Evolutionary conservation across 2,888 invertebrate species (phyloP).

Genomic region (Eugnorisma glareosa): DNA sequence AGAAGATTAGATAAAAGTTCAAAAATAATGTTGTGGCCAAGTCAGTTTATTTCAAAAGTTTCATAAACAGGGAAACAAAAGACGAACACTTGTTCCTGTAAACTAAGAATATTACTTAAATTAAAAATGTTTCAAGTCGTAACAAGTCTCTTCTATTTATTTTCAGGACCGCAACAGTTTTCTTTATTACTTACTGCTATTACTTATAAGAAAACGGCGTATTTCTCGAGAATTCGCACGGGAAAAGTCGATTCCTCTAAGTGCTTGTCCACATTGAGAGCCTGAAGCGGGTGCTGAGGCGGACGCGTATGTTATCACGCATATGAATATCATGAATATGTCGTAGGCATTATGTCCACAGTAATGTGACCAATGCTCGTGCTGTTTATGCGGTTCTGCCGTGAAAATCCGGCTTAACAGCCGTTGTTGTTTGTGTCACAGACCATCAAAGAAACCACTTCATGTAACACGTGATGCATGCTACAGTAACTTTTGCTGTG

Average conservation of each 20-base stretch:
- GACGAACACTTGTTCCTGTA: constrained; percentile 7
- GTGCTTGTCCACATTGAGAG: neutral
- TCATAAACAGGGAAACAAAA: constrained; percentile 24
- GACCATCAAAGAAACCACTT: neutral
- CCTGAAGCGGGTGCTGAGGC: neutral
- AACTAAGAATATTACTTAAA: constrained; percentile 55
- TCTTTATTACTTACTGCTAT: constrained; percentile 43
- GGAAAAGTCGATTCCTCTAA: constrained; percentile 26
- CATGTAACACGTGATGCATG: neutral
- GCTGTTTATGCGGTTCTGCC: neutral
- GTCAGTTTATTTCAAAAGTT: constrained; percentile 42
- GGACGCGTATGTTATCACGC: neutral
- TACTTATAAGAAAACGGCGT: constrained; percentile 35
- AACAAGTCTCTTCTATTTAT: constrained; percentile 46
- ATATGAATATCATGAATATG: neutral
- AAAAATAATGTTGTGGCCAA: constrained; percentile 24
- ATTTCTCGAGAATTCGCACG: constrained; percentile 31
- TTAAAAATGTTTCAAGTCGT: constrained; percentile 50
- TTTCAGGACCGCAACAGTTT: constrained; percentile 41
- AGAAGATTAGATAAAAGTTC: constrained; percentile 14
- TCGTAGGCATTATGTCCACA: neutral
- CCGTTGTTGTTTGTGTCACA: no score
- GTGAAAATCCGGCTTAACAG: neutral
- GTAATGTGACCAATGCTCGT: neutral
- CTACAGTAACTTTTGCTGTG: neutral